Evolutionary conservation across 2,797 vertebrate species (phyloP).

Genomic region (Holocentrus rufus): DNA sequence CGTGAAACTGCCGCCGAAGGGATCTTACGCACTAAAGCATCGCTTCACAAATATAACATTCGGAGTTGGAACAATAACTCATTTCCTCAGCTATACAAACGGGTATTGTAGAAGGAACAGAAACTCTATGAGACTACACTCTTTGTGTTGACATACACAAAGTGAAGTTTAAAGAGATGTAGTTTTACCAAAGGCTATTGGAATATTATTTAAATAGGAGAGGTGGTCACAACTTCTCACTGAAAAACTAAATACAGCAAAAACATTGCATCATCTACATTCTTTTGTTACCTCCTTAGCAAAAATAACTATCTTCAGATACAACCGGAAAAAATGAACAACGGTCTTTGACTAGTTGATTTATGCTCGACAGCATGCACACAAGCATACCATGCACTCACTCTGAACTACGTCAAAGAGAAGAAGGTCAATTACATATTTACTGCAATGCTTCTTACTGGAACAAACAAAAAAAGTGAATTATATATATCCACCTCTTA

Average conservation of each 20-base stretch:
- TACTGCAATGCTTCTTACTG: constrained; percentile 56
- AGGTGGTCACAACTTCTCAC: constrained; percentile 58
- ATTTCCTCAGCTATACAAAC: constrained; percentile 35
- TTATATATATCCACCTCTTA: constrained; percentile 82
- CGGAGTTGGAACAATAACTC: constrained; percentile 48
- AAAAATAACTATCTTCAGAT: constrained; percentile 56
- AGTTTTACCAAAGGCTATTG: constrained; percentile 42
- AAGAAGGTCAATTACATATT: constrained; percentile 44
- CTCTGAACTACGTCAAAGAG: constrained; percentile 43
- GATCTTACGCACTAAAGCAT: constrained; percentile 42
- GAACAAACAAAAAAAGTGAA: constrained; percentile 69
- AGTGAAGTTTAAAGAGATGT: constrained; percentile 43
- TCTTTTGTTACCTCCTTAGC: constrained; percentile 43
- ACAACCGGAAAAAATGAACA: constrained; percentile 22
- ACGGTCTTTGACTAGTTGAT: constrained; percentile 29
- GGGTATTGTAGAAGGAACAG: constrained; percentile 41
- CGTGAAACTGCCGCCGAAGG: constrained; percentile 47
- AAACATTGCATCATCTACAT: constrained; percentile 53
- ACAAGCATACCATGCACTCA: constrained; percentile 62
- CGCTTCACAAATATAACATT: constrained; percentile 69
- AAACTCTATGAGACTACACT: constrained; percentile 51
- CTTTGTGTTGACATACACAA: constrained; percentile 27
- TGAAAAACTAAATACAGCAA: constrained; percentile 55
- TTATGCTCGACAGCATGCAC: constrained; percentile 60
- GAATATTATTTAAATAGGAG: constrained; percentile 40